Evolutionary conservation across 1,140 invertebrate species (phyloP), one percentile per base, ranked within the genome.

Genomic region (Subanguina moxae): DNA sequence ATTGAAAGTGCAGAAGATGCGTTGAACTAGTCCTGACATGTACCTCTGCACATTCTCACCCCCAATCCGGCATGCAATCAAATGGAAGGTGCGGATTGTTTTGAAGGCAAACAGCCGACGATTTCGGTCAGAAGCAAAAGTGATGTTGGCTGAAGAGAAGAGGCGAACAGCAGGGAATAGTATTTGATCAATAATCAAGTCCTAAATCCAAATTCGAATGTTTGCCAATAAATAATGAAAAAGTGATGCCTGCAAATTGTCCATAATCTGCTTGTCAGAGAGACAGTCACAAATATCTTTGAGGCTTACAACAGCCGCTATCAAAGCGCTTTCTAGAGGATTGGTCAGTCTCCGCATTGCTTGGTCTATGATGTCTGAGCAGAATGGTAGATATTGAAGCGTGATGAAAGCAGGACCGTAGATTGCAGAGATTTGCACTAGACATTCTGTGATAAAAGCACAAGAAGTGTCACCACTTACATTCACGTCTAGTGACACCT

Each of bases 341-440:
- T 48, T 43, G 11, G 68, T 74, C 8, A 80, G 64, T 13, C 77
- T 25, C 23, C 63, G 62, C 15, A 64, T 57, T n/a, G 64, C 66
- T 43, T 77, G 77, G n/a, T 78, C 77, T 72, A 87, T 85, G 65
- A 87, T 75, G 68, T 97, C 93, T 15, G 89, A 88, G 83, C 93
- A 90, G 81, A 94, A 91, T 0, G 92, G 91, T 62, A 98, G 86
- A 83, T 96, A 98, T 84, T 97, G 94, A 42, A 93, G 84, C 42
- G 96, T 86, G 73, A 97, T 90, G 57, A 97, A 88, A 77, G 94
- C 90, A 82, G 95, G 92, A 56, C 93, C 93, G 84, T 94, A 96
- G 69, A 95, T 85, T 70, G 88, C 89, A 64, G 89, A 89, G 76
- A 96, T 91, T 74, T 89, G 88, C 67, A 88, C 88, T 3, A 97